phyloP scores from a whole-genome alignment of 2,888 invertebrate genomes.

The Brenthis hecate region DNA sequence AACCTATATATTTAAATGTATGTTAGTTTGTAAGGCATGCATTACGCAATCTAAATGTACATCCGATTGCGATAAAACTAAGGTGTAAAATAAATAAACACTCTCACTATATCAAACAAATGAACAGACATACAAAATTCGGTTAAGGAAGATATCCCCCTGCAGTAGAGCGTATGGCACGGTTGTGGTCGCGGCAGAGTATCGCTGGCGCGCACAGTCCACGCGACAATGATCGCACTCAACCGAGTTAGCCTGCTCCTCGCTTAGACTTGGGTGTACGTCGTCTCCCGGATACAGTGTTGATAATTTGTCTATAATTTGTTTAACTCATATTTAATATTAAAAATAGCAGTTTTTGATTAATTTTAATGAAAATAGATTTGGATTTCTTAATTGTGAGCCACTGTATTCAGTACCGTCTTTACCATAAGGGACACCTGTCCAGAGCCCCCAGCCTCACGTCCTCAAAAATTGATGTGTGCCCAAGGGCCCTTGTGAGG shows the following conservation, averaged over 20 bases:
- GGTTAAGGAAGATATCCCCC: neutral
- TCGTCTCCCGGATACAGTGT: slow-evolving; percentile 46
- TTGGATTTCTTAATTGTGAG: slow-evolving; percentile 52
- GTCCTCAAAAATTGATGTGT: too few species aligned
- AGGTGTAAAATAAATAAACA: neutral
- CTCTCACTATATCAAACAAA: neutral
- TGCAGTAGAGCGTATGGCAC: slow-evolving; percentile 34
- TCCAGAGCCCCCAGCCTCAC: too few species aligned
- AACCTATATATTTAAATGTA: too few species aligned
- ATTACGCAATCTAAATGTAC: too few species aligned
- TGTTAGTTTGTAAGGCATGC: too few species aligned
- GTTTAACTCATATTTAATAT: too few species aligned
- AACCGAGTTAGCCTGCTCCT: slow-evolving; percentile 54
- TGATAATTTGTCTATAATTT: too few species aligned
- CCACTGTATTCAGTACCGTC: too few species aligned
- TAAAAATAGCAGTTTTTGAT: too few species aligned
- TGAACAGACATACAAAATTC: slow-evolving; percentile 9
- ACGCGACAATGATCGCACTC: slow-evolving; percentile 51
- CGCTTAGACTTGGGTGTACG: slow-evolving; percentile 43
- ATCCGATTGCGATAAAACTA: too few species aligned
- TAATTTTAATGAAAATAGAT: slow-evolving; percentile 33
- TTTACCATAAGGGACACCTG: too few species aligned
- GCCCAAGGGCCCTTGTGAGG: too few species aligned
- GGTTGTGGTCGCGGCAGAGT: slow-evolving; percentile 41
- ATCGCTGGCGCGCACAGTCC: slow-evolving; percentile 44